Conservation (phyloP, 1,140 invertebrate genomes). For the Aleiodes sp. region DNA sequence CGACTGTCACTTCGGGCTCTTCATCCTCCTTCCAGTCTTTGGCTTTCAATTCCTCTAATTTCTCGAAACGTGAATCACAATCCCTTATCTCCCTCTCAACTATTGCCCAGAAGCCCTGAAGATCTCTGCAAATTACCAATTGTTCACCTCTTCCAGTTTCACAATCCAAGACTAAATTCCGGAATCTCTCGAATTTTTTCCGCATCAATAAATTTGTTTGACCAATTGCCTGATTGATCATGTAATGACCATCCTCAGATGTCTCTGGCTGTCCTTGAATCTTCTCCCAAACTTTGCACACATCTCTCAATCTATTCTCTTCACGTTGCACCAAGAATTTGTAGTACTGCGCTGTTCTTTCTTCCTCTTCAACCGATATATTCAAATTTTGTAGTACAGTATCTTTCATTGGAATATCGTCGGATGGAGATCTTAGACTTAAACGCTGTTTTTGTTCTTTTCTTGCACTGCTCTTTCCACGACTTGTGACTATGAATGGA, state of each 20-base stretch:
- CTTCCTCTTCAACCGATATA: constrained; percentile 58
- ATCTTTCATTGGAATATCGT: constrained; percentile 56
- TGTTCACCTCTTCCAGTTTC: constrained; percentile 70
- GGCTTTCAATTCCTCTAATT: constrained; percentile 61
- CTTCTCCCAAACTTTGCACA: constrained; percentile 64
- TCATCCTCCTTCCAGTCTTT: constrained; percentile 68
- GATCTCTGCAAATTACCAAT: constrained; percentile 71
- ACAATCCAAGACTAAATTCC: constrained; percentile 71
- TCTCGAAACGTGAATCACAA: constrained; percentile 67
- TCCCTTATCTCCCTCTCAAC: constrained; percentile 73
- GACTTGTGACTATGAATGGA: constrained; percentile 52
- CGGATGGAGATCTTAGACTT: constrained; percentile 40
- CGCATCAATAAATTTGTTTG: constrained; percentile 74
- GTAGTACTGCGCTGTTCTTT: constrained; percentile 68
- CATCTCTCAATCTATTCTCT: constrained; percentile 57
- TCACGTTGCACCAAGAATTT: constrained; percentile 65
- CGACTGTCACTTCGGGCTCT: constrained; percentile 36
- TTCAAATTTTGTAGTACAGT: constrained; percentile 55
- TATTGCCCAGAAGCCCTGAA: constrained; percentile 84
- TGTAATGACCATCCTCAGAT: constrained; percentile 65
- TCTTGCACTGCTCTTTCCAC: constrained; percentile 64
- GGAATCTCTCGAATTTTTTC: constrained; percentile 77
- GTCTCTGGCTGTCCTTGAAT: constrained; percentile 44
- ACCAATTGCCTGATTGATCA: constrained; percentile 74
- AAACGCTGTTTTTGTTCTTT: constrained; percentile 59